Evolutionary conservation across 2,797 vertebrate species (phyloP).

Genomic region (Anguilla marmorata): DNA sequence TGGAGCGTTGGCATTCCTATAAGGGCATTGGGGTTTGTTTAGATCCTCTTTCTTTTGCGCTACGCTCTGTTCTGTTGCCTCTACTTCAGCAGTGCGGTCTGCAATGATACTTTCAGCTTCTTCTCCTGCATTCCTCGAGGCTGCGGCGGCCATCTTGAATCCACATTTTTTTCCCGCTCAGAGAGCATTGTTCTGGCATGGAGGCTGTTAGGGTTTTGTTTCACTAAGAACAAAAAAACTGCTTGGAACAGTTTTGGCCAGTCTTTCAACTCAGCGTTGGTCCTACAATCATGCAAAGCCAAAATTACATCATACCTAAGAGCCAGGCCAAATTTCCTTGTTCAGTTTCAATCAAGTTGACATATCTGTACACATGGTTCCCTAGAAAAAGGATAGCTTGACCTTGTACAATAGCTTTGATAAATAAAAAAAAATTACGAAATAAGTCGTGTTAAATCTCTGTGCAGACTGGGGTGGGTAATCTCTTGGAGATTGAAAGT

Average conservation of each 20-base stretch:
- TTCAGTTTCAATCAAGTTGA: neutral
- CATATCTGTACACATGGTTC: neutral
- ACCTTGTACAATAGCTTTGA: neutral
- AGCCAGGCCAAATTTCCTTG: conserved; percentile 24
- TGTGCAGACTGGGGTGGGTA: conserved; percentile 12
- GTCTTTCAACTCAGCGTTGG: conserved; percentile 15
- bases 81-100: conserved; percentile 53
- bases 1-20: conserved; percentile 52
- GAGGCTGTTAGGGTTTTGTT: neutral
- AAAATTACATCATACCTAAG: neutral
- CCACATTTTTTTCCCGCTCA: neutral
- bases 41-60: neutral
- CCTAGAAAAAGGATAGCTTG: neutral
- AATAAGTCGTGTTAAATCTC: conserved; percentile 4
- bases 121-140: neutral
- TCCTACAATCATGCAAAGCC: neutral
- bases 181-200: neutral
- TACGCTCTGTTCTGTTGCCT: conserved; percentile 45
- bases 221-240: neutral
- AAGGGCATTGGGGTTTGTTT: conserved; percentile 17
- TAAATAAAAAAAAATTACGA: too few relatives aligned
- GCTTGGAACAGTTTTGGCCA: conserved; percentile 26
- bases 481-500: neutral
- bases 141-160: neutral
- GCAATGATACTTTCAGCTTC: neutral